Percentiles rank a stretch among this genome's conserved stretches.
Conservation (phyloP, 2,888 invertebrate species). For the Drosophila monieri region DNA sequence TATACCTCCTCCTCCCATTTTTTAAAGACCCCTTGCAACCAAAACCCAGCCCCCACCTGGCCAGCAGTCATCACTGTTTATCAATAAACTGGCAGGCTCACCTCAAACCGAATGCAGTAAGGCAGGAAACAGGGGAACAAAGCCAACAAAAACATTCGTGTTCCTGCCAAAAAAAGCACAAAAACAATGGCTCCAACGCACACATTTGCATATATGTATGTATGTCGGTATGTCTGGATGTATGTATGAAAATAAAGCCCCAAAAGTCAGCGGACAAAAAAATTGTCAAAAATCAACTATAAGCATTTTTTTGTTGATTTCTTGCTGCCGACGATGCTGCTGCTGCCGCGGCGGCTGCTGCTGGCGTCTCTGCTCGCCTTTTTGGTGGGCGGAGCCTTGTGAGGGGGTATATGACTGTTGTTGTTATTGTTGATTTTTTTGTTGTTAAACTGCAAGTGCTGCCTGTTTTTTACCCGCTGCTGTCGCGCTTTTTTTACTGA, state of each 20-base stretch:
- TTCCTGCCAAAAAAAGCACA: constrained; percentile 48
- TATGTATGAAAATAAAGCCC: constrained; percentile 61
- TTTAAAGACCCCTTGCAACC: too few species aligned
- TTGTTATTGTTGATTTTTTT: constrained; percentile 14
- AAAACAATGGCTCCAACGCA: constrained; percentile 26
- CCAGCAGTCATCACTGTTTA: constrained; percentile 56
- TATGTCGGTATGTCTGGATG: neutral
- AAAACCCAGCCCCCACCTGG: too few species aligned
- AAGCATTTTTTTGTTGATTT: constrained; percentile 43
- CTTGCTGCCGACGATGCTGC: constrained; percentile 23
- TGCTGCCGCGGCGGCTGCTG: constrained; percentile 24
- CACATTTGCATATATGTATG: constrained; percentile 17
- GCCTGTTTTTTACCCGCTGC: constrained; percentile 18
- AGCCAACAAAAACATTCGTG: constrained; percentile 18
- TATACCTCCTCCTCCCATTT: too few species aligned
- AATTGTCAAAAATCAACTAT: constrained; percentile 76
- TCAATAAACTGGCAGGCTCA: constrained; percentile 71
- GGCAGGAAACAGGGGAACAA: constrained; percentile 27
- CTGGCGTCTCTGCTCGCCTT: constrained; percentile 22
- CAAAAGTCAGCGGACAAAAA: constrained; percentile 61
- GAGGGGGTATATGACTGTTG: constrained; percentile 57
- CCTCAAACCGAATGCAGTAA: constrained; percentile 53
- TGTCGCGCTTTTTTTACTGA: constrained; percentile 48
- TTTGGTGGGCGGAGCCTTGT: constrained; percentile 71
- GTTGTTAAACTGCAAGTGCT: constrained; percentile 9